Evolutionary conservation across 1,140 invertebrate species (phyloP), one percentile per base, ranked within the genome.

Genomic region (Brachionus manjavacas): DNA sequence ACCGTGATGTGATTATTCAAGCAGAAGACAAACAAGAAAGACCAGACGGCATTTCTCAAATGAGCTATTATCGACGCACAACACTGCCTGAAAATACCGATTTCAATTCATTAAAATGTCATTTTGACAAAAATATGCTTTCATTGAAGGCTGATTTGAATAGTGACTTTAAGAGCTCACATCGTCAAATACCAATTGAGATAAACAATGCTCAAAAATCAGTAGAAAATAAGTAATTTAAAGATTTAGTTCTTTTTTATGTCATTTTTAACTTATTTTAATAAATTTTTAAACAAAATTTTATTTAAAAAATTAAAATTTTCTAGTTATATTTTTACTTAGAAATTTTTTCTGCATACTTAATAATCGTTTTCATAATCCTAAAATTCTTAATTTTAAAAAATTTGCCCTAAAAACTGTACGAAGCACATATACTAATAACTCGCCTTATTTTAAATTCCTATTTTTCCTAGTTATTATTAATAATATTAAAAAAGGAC

Each of bases 11-110:
- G 9, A 31, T 72, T 7, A 46, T 72, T 16, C 70, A 46, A 23
- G 70, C 70, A 0, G 70, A 72, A 25, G 70, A 72, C 11, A 72
- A 72, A 72, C 70, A 72, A 72, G 70, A 72, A 20, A 39, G 23
- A 39, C n/a, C 35, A 39, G 70, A 72, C n/a, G 41, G 70, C 9
- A 41, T 41, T 46, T 72, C 70, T 2, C 70, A 72, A 41, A 31
- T 46, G 16, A 49, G 74, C 16, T 78, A 49, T 28, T 78, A 78
- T 14, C 20, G 74, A 49, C 74, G 74, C 3, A 78, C 41, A 35
- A 78, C 74, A 4, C 20, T 78, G 0, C 74, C 74, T 6, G 41
- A 41, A 7, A 52, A 78, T 78, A 78, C 74, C 3, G n/a, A 78
- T 25, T 78, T 78, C 41, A 41, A 52, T 43, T 43, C 74, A 43